A percentile compares a stretch with the other conserved stretches of the same genome.
These are phyloP conservation scores for Lycophotia porphyrea DNA, from an alignment of 2,888 invertebrate species.

Conservation along the genomic window DNA sequence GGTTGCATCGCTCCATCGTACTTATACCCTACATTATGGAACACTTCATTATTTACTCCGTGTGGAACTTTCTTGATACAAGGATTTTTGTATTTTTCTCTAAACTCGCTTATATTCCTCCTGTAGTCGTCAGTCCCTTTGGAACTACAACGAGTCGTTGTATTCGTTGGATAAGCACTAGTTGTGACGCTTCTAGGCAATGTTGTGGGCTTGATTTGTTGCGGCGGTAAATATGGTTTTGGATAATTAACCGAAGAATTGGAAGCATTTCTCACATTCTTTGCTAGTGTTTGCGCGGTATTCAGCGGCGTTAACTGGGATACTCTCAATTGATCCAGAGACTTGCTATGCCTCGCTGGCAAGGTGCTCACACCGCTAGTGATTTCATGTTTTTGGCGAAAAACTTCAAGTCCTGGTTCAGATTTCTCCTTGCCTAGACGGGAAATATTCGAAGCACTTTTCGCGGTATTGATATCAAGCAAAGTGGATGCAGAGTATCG, in stretches of 20 bases:
- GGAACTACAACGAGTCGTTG: conserved; percentile 82
- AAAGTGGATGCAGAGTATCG: conserved; percentile 91
- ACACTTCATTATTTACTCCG: conserved; percentile 85
- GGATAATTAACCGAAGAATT: conserved; percentile 87
- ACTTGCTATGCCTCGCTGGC: conserved; percentile 95
- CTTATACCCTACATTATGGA: conserved; percentile 86
- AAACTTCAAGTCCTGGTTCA: conserved; percentile 77
- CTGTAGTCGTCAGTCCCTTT: conserved; percentile 89
- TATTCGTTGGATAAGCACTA: conserved; percentile 85
- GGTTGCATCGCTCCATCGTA: conserved; percentile 83
- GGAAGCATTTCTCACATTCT: conserved; percentile 82
- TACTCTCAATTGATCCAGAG: conserved; percentile 94
- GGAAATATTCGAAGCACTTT: conserved; percentile 76
- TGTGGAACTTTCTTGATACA: conserved; percentile 83
- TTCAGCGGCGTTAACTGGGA: conserved; percentile 84
- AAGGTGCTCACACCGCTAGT: conserved; percentile 89
- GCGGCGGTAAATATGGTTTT: conserved; percentile 83
- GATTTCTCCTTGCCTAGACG: conserved; percentile 78
- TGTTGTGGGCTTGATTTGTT: conserved; percentile 87
- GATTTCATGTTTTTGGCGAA: conserved; percentile 84
- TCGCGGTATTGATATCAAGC: conserved; percentile 84
- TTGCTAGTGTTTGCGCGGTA: conserved; percentile 79
- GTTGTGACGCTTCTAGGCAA: conserved; percentile 88
- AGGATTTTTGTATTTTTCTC: conserved; percentile 91
- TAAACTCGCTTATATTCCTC: conserved; percentile 91